Conservation (phyloP, 2,888 invertebrate species). For the Drosophila longiperda region DNA sequence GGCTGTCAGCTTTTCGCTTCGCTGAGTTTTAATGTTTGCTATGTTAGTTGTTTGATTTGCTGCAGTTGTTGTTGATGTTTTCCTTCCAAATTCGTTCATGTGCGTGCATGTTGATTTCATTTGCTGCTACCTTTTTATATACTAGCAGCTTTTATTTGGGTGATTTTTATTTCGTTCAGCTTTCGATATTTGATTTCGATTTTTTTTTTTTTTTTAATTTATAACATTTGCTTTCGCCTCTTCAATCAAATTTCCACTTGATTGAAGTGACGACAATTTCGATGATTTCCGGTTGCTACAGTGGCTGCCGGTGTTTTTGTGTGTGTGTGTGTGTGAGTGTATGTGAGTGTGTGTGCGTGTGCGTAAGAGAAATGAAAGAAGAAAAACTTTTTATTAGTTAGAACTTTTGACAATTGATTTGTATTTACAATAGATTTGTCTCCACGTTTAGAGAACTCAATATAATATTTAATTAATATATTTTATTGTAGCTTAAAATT, state of each 20-base stretch:
- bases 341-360: background rate
- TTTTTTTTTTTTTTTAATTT: slow-evolving; percentile 64
- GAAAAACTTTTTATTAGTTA: slow-evolving; percentile 46
- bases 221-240: slow-evolving; percentile 69
- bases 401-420: slow-evolving; percentile 1
- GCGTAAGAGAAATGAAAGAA: slow-evolving; percentile 10
- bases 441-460: background rate
- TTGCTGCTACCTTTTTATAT: slow-evolving; percentile 62
- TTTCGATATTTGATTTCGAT: slow-evolving; percentile 38
- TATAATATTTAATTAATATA: background rate
- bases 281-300: slow-evolving; percentile 70
- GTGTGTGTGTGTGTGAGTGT: slow-evolving; percentile 2
- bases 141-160: slow-evolving; percentile 43
- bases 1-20: slow-evolving; percentile 61
- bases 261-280: slow-evolving; percentile 77
- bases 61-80: background rate
- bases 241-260: slow-evolving; percentile 82
- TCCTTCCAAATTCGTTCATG: slow-evolving; percentile 58
- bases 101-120: slow-evolving; percentile 78
- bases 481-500: background rate
- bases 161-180: slow-evolving; percentile 24
- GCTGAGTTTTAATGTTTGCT: slow-evolving; percentile 75
- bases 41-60: slow-evolving; percentile 27
- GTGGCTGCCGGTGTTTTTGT: slow-evolving; percentile 1
- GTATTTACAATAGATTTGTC: background rate